Percentiles rank a stretch among this genome's conserved stretches.
phyloP scores from a whole-genome alignment of 2,113 vertebrate genomes.

The Passer domesticus region DNA sequence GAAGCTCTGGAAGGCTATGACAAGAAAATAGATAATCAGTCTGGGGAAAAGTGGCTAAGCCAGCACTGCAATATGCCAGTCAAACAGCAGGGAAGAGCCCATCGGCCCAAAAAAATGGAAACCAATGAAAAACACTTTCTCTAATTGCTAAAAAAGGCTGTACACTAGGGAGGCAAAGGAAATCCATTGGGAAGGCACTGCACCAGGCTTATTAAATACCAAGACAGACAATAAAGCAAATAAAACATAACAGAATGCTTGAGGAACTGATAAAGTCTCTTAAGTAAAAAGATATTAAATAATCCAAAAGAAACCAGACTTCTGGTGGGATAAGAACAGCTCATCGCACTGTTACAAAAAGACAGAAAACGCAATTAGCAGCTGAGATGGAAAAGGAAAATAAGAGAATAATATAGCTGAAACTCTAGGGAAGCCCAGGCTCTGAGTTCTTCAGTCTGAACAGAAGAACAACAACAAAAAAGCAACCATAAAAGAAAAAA shows the following conservation, averaged over 20 bases:
- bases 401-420: background rate
- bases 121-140: background rate
- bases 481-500: background rate
- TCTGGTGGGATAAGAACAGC: background rate
- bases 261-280: conserved; percentile 37
- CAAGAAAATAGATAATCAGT: background rate
- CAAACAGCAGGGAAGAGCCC: conserved; percentile 1
- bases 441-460: background rate
- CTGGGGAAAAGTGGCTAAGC: background rate
- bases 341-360: background rate
- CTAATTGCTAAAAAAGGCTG: background rate
- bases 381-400: background rate
- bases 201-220: conserved; percentile 23
- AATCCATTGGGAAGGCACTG: conserved; percentile 12
- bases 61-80: background rate
- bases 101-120: background rate
- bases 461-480: background rate
- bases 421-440: conserved; percentile 26
- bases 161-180: background rate
- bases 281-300: conserved; percentile 36
- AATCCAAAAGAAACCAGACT: conserved; percentile 1
- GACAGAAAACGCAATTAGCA: conserved; percentile 32
- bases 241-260: conserved; percentile 43
- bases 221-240: conserved; percentile 18
- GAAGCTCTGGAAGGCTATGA: background rate